These are phyloP conservation scores for Sorex fumeus DNA, from an alignment of 2,113 vertebrate genomes.

Conservation along the genomic window DNA sequence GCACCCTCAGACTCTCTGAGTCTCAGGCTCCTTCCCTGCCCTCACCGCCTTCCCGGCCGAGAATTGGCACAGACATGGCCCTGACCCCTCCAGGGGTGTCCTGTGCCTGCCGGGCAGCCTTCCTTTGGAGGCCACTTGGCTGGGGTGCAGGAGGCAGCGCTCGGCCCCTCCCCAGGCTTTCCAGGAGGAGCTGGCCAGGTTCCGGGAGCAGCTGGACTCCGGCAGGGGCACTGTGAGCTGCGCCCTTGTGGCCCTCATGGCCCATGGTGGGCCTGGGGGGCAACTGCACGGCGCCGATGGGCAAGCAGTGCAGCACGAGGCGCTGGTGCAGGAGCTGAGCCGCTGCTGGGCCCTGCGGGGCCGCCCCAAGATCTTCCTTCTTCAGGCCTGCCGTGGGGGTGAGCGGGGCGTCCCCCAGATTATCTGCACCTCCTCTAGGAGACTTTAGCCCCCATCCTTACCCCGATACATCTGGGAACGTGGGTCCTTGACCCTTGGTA, in stretches of 20 bases:
- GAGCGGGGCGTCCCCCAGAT: constrained; percentile 7
- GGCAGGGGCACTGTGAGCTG: constrained; percentile 60
- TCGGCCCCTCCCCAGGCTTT: constrained; percentile 63
- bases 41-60: too few species aligned
- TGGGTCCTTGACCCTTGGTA: background rate
- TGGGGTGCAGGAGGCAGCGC: too few species aligned
- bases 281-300: constrained; percentile 69
- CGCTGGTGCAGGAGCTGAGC: constrained; percentile 61
- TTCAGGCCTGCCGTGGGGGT: constrained; percentile 75
- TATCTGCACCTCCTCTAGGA: background rate
- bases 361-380: constrained; percentile 76
- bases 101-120: background rate
- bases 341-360: background rate
- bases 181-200: constrained; percentile 61
- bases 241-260: constrained; percentile 78
- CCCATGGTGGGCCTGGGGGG: constrained; percentile 63
- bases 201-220: constrained; percentile 44
- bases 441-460: background rate
- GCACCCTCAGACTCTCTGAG: background rate
- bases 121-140: background rate
- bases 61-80: too few species aligned
- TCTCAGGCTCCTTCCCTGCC: too few species aligned
- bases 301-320: constrained; percentile 48
- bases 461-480: background rate
- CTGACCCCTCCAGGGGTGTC: too few species aligned